Conservation (phyloP, 2,113 vertebrate genomes). For the Podilymbus podiceps region DNA sequence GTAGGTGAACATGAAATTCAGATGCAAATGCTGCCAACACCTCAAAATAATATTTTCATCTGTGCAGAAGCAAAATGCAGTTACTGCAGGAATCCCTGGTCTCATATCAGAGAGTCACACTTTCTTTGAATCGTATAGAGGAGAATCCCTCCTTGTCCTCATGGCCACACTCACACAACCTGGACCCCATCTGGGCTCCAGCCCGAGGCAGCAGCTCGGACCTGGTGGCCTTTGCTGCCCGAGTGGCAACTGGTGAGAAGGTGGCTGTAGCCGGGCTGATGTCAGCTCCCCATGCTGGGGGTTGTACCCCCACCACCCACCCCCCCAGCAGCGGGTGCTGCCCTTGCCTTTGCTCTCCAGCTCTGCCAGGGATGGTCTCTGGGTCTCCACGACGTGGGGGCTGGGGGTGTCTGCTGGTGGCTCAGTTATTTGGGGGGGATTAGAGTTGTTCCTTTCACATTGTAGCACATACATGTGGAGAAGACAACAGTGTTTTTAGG, state of each 20-base stretch:
- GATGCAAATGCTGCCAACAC: not conserved
- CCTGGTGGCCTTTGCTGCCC: not conserved
- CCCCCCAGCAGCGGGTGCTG: not conserved
- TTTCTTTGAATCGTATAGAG: not conserved
- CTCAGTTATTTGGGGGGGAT: not conserved
- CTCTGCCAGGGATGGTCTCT: not conserved
- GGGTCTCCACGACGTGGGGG: fast-evolving
- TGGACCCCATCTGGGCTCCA: fast-evolving
- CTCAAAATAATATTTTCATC: not conserved
- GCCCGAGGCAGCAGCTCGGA: not conserved
- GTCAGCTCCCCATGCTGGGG: not conserved
- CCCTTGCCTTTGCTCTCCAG: not conserved
- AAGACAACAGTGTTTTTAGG: not conserved
- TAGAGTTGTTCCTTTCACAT: not conserved
- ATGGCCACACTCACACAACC: not conserved
- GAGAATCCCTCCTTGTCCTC: not conserved
- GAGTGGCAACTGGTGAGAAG: too few relatives aligned
- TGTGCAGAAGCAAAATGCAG: not conserved
- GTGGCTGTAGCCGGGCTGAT: not conserved
- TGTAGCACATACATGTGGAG: not conserved
- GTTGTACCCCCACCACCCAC: fast-evolving
- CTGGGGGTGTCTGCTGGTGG: not conserved
- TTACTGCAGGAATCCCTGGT: not conserved
- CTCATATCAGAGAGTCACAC: not conserved
- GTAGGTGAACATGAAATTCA: not conserved